These are phyloP conservation scores for Busseola fusca DNA, from an alignment of 2,888 invertebrate species.

Conservation along the genomic window DNA sequence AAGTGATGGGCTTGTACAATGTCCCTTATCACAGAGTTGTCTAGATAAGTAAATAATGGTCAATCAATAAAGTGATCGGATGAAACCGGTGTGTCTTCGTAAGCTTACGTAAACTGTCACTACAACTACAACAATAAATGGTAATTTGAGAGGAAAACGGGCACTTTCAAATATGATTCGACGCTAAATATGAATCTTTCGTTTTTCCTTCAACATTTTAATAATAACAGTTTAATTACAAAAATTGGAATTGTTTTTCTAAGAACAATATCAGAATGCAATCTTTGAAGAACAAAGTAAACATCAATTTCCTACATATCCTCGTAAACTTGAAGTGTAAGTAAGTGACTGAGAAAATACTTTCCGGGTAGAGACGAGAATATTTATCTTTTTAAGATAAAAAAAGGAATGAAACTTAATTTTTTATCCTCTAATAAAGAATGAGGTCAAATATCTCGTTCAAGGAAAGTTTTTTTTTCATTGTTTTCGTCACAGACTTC, in stretches of 20 bases:
- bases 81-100: not conserved
- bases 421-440: slow-evolving; percentile 48
- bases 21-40: not conserved
- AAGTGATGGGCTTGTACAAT: not conserved
- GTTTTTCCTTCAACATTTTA: not conserved
- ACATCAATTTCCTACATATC: slow-evolving; percentile 7
- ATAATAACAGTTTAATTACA: not conserved
- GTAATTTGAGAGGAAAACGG: not conserved
- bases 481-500: slow-evolving; percentile 23
- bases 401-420: slow-evolving; percentile 38
- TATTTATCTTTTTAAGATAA: slow-evolving; percentile 30
- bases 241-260: not conserved
- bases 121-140: not conserved
- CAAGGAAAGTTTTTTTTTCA: slow-evolving; percentile 50
- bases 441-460: slow-evolving; percentile 61
- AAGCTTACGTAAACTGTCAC: not conserved
- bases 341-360: slow-evolving; percentile 24
- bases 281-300: slow-evolving; percentile 18
- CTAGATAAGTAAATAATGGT: not conserved
- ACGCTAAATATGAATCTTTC: not conserved
- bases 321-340: slow-evolving; percentile 19
- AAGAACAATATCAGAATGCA: not conserved
- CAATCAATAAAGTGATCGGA: not conserved
- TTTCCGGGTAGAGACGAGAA: slow-evolving; percentile 19
- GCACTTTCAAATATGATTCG: not conserved